Conservation (phyloP, 1,140 invertebrate genomes). For the Pseudobourletiella spinata region DNA sequence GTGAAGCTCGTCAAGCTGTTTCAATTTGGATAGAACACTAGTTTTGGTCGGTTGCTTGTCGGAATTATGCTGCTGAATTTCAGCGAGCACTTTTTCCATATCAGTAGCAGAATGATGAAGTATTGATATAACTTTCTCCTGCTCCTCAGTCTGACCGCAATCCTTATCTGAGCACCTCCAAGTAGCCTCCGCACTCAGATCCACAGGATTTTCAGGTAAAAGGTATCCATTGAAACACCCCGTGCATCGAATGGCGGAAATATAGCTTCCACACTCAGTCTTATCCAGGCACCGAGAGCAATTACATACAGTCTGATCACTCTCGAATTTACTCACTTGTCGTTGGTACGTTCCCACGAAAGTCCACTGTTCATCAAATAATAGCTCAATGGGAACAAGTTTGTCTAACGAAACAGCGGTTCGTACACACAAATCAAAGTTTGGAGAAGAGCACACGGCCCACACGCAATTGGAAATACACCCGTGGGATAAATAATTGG, state of each 20-base stretch:
- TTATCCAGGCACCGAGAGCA: slow-evolving; percentile 7
- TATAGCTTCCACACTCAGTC: background rate
- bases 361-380: background rate
- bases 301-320: background rate
- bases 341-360: slow-evolving; percentile 1
- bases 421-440: background rate
- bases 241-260: slow-evolving; percentile 7
- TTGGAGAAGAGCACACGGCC: background rate
- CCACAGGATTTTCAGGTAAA: slow-evolving; percentile 5
- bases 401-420: slow-evolving; percentile 9
- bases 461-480: slow-evolving; percentile 9
- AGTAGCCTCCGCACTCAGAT: slow-evolving; percentile 33
- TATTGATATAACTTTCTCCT: background rate
- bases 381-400: background rate
- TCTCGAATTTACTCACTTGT: slow-evolving; percentile 31
- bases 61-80: background rate
- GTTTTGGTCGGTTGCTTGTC: too few relatives aligned
- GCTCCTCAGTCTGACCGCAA: background rate
- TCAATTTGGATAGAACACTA: background rate
- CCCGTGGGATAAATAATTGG: background rate
- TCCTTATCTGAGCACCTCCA: background rate
- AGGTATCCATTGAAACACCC: slow-evolving; percentile 7
- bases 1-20: background rate
- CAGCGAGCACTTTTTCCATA: background rate
- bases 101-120: background rate